A percentile compares a stretch with the other conserved stretches of the same genome.
Evolutionary conservation across 2,113 vertebrate species (phyloP).

Genomic region (Dipodomys stephensi): DNA sequence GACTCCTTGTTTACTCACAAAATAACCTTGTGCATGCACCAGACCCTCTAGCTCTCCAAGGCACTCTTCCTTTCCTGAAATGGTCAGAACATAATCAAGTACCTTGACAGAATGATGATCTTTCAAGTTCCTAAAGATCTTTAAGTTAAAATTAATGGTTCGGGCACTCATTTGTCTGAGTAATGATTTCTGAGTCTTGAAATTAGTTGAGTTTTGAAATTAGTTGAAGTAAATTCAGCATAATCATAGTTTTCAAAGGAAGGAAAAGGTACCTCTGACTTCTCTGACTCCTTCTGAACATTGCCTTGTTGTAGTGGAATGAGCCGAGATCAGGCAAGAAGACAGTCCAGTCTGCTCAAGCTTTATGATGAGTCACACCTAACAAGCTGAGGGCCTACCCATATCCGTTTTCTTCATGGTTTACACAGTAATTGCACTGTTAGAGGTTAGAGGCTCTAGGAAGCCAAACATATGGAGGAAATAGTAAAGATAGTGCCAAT

Average conservation of each 20-base stretch:
- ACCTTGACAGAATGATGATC: neutral
- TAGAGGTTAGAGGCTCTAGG: neutral
- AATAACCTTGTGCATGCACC: neutral
- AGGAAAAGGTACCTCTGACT: neutral
- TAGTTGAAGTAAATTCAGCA: neutral
- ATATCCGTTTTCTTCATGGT: conserved; percentile 17
- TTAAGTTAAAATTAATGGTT: neutral
- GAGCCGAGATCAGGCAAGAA: neutral
- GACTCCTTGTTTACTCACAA: neutral
- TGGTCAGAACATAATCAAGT: neutral
- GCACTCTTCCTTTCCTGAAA: neutral
- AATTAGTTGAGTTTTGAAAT: neutral
- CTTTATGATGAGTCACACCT: neutral
- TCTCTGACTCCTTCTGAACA: neutral
- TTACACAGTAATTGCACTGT: conserved; percentile 21
- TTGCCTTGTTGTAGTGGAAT: neutral
- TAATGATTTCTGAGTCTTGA: neutral
- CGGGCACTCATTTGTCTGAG: neutral
- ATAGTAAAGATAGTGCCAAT: neutral
- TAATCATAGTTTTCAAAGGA: neutral
- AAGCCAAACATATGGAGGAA: neutral
- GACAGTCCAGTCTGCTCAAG: neutral
- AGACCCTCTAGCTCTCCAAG: neutral
- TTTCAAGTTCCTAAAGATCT: neutral
- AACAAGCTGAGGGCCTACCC: neutral